Conservation (phyloP, 2,113 vertebrate species). For the Poicephalus gulielmi region DNA sequence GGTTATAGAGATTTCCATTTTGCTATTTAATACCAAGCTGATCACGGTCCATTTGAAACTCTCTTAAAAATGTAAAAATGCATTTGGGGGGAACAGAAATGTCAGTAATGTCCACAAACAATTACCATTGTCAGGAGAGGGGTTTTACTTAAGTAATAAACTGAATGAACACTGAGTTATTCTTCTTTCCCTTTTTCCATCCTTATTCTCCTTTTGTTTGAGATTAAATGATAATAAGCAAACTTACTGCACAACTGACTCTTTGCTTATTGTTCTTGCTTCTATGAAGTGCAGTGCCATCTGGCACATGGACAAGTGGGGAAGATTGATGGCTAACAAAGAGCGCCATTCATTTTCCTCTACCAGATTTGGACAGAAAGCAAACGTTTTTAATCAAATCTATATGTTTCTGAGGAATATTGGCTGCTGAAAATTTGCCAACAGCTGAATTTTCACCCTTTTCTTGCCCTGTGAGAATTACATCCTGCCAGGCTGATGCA, state of each 20-base stretch:
- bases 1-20: neutral
- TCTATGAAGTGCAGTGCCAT: constrained; percentile 18
- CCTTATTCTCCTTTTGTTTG: constrained; percentile 20
- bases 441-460: neutral
- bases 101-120: neutral
- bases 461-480: neutral
- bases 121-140: neutral
- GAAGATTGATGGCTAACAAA: constrained; percentile 59
- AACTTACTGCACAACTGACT: constrained; percentile 46
- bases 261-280: constrained; percentile 52
- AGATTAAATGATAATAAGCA: constrained; percentile 32
- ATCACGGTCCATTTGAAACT: neutral
- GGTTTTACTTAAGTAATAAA: neutral
- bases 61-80: neutral
- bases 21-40: neutral
- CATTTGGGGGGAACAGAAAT: neutral
- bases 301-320: constrained; percentile 62
- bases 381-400: constrained; percentile 71
- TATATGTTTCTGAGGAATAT: constrained; percentile 63
- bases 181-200: neutral
- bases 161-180: neutral
- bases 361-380: constrained; percentile 57
- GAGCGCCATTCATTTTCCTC: constrained; percentile 56
- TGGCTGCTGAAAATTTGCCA: constrained; percentile 54
- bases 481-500: constrained; percentile 8